Evolutionary conservation across 2,113 vertebrate genomes (phyloP), one percentile per base, ranked within the genome.

Genomic region (Parotia lawesii): DNA sequence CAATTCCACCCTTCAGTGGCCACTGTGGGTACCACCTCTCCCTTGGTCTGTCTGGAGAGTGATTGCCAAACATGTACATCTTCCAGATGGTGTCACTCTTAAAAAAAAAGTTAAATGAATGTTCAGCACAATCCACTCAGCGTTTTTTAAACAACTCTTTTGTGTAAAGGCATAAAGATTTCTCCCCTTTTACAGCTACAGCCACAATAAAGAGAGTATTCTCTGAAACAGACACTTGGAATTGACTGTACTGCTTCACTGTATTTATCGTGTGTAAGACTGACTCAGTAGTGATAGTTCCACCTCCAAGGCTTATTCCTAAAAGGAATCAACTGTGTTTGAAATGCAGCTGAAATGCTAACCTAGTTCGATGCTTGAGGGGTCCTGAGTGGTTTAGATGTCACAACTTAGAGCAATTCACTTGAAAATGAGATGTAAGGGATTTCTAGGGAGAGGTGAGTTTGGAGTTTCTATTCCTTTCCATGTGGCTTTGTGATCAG

Each of bases 201-300:
- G 10, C 3, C 35, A 35, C 28, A 90, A 44, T 44, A n/a, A 77
- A 77, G 25, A 58, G 11, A 19, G 17, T 20, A 12, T 84, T 76
- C 79, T 66, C 62, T 84, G 58, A 50, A 60, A 13, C 31, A 50
- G 57, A 56, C 45, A n/a, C 18, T 74, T 82, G 25, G 14, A 80
- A 22, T 22, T 61, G 29, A 40, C 11, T 47, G 21, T 44, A 64
- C 22, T 24, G 12, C 53, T 78, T 87, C 76, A 47, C 21, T 86
- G 31, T 50, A 31, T 70, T 84, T 70, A 28, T 67, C 27, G 57
- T 0, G 0, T 62, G 1, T 33, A 53, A 60, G 22, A 42, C 18
- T 25, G 25, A 48, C 48, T 84, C 53, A 44, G 15, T 29, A 58
- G 33, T 2, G 0, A 33, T 31, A 50, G 12, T 51, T 87, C 35